phyloP scores from a whole-genome alignment of 2,888 invertebrate genomes.

The Idaea straminata region DNA sequence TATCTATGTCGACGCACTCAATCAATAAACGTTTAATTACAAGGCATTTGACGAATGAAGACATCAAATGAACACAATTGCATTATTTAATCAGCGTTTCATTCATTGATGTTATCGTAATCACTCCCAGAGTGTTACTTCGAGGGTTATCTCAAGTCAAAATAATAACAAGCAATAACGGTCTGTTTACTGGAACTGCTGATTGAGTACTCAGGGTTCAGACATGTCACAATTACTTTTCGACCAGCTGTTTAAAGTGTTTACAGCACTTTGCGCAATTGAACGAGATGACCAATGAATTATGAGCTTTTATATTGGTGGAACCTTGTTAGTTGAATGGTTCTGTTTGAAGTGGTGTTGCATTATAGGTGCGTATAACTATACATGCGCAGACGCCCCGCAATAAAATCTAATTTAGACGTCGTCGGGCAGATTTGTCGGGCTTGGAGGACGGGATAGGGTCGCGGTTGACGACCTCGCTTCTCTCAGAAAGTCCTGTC shows the following conservation, averaged over 20 bases:
- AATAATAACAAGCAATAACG: constrained; percentile 22
- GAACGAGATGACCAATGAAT: constrained; percentile 47
- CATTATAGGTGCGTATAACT: constrained; percentile 30
- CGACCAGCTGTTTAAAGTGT: constrained; percentile 62
- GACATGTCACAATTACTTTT: constrained; percentile 60
- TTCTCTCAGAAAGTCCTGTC: neutral
- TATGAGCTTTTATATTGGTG: constrained; percentile 36
- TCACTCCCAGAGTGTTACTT: constrained; percentile 18
- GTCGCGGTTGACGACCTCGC: constrained; percentile 73
- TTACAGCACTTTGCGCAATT: constrained; percentile 55
- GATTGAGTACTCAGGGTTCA: constrained; percentile 49
- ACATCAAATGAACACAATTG: constrained; percentile 13
- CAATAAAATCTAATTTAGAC: constrained; percentile 81
- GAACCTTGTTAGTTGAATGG: constrained; percentile 26
- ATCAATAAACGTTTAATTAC: neutral
- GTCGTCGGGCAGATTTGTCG: constrained; percentile 73
- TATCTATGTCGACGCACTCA: neutral
- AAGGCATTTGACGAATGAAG: neutral
- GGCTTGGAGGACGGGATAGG: constrained; percentile 54
- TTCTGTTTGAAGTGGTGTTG: constrained; percentile 45
- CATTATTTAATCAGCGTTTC: constrained; percentile 18
- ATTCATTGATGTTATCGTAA: constrained; percentile 26
- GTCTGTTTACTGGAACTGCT: constrained; percentile 29
- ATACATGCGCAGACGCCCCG: constrained; percentile 67
- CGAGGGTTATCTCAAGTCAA: constrained; percentile 25